phyloP scores from a whole-genome alignment of 2,888 invertebrate species.

The Diaperis boleti region DNA sequence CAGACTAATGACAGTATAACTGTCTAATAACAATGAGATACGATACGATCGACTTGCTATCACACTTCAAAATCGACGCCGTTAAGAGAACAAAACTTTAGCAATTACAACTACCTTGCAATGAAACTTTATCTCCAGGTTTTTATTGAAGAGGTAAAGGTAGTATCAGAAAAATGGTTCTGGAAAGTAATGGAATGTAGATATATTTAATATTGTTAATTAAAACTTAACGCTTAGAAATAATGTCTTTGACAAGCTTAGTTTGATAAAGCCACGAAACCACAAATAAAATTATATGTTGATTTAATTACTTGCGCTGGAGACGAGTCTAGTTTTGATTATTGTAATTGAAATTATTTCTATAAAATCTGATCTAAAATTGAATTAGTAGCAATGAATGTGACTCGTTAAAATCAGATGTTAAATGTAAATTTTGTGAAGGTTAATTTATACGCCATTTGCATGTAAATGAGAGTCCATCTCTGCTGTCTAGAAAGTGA shows the following conservation, averaged over 20 bases:
- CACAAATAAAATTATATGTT: neutral
- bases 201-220: slow-evolving; percentile 6
- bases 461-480: slow-evolving; percentile 60
- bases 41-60: slow-evolving; percentile 27
- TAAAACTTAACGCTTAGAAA: neutral
- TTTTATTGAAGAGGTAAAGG: slow-evolving; percentile 7
- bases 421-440: slow-evolving; percentile 56
- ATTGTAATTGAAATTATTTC: neutral
- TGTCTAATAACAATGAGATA: no score
- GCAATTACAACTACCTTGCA: slow-evolving; percentile 19
- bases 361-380: slow-evolving; percentile 12
- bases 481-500: slow-evolving; percentile 54
- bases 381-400: neutral
- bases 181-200: neutral
- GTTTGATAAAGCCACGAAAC: neutral
- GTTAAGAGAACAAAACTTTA: slow-evolving; percentile 23
- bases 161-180: neutral
- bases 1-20: no score
- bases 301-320: neutral
- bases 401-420: slow-evolving; percentile 42
- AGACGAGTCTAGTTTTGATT: slow-evolving; percentile 3
- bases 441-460: slow-evolving; percentile 59
- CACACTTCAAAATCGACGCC: slow-evolving; percentile 15
- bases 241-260: neutral
- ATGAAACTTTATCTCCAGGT: slow-evolving; percentile 12